phyloP scores from a whole-genome alignment of 2,797 vertebrate species.

The Characodon lateralis region DNA sequence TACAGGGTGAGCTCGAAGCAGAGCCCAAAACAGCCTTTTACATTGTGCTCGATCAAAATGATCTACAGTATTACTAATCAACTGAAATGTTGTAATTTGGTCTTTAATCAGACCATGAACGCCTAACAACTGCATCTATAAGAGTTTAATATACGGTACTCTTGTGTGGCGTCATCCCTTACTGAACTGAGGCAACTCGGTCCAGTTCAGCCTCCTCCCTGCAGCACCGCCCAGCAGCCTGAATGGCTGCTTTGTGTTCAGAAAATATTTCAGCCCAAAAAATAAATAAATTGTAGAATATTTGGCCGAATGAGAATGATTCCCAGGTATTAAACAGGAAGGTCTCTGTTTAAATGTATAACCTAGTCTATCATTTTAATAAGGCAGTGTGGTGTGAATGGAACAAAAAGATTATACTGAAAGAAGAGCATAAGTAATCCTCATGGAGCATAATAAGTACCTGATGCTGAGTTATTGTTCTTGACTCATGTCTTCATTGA shows the following conservation, averaged over 20 bases:
- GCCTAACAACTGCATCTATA: background rate
- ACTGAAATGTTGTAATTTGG: background rate
- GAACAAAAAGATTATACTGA: background rate
- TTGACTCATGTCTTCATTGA: background rate
- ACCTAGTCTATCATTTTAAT: background rate
- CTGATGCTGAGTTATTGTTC: background rate
- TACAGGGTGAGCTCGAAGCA: background rate
- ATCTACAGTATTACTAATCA: background rate
- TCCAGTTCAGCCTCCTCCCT: slow-evolving; percentile 16
- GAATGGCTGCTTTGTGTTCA: slow-evolving; percentile 60
- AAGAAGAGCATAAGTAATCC: slow-evolving; percentile 4
- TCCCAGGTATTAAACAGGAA: slow-evolving; percentile 8
- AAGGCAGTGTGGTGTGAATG: slow-evolving; percentile 1
- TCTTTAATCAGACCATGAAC: background rate
- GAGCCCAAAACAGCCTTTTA: no score
- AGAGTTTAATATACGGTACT: background rate
- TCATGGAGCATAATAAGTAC: background rate
- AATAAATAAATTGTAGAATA: slow-evolving; percentile 20
- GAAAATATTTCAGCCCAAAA: slow-evolving; percentile 12
- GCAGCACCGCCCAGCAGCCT: slow-evolving; percentile 33
- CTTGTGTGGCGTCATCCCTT: slow-evolving; percentile 17
- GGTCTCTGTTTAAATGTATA: background rate
- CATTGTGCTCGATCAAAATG: background rate
- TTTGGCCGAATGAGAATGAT: slow-evolving; percentile 43
- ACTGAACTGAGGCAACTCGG: slow-evolving; percentile 56